Base-by-base conservation (phyloP, 2,888 invertebrate species). In the Parascotia fuliginaria region DNA sequence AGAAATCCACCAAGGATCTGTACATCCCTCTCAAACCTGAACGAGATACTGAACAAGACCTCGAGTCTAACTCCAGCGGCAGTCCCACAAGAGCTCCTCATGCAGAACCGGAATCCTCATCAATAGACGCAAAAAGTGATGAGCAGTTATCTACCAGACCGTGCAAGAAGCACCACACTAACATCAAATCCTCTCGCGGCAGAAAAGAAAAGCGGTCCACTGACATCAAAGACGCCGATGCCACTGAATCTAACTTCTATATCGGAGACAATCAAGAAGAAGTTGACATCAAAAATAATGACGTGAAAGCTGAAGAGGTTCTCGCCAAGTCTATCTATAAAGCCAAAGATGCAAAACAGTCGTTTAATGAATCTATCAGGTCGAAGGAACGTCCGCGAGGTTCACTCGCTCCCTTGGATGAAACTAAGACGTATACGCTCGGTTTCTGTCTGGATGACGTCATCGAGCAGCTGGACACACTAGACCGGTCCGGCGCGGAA, bases 81-180 rank as follows among this genome's bases (percentile, higher is more conserved):
- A 73, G 71, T 11, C 65, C 73, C 0, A 70, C 55, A 1, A 42
- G 55, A 13, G 71, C 76, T 0, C 79, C 79, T 0, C 71, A 58
- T 19, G 77, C 78, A 0, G 73, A 79, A 46, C 69, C 75, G 0
- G 81, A 81, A 39, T 73, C 74, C 0, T 76, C 73, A 0, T 79
- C 81, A 1, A 60, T 73, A 41, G 77, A 75, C 3, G 65, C 52
- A 3, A 76, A 70, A 14, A 71, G 65, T 0, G 73, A 75, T 1
- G 79, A 81, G 14, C 66, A 68, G 27, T 55, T 64, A 0, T 51
- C 58, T 1, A 52, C 46, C 2, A 80, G 65, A 42, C 50, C 75
- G 2, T 91, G 90, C 58, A 90, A 90, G 63, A 90, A 90, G 45
- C 90, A 91, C 54, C 74, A 88, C 68, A 82, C 81, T 0, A 90